A percentile compares a stretch with the other conserved stretches of the same genome.
phyloP scores from a whole-genome alignment of 1,140 invertebrate genomes.

The Macrotrachela quadricornifera region DNA sequence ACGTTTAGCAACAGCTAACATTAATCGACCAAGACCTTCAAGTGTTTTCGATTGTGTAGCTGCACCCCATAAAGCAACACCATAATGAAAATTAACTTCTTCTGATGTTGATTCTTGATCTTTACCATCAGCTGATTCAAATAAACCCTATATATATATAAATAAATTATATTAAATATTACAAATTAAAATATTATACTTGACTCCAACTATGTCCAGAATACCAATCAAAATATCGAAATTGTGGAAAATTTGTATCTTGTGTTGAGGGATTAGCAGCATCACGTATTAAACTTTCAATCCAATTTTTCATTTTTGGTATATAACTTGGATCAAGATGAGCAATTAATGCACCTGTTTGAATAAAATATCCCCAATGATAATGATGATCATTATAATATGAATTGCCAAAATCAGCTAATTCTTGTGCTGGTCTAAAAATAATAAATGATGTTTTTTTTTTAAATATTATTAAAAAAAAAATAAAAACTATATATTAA shows the following conservation, averaged over 20 bases:
- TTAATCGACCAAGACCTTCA: background rate
- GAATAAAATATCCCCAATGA: slow-evolving; percentile 5
- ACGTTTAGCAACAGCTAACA: background rate
- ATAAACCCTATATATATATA: background rate
- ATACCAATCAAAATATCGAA: too few species aligned
- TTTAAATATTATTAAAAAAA: background rate
- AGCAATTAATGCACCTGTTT: background rate
- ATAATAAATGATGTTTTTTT: too few species aligned
- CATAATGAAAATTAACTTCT: background rate
- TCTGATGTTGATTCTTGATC: slow-evolving; percentile 7
- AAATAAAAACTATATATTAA: background rate
- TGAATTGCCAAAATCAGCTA: slow-evolving; percentile 4
- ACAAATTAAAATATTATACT: too few species aligned
- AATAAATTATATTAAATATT: background rate
- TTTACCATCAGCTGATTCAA: slow-evolving; percentile 2
- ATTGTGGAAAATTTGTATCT: too few species aligned
- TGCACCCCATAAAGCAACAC: background rate
- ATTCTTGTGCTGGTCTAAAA: background rate
- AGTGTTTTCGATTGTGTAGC: background rate
- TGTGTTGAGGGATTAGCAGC: too few species aligned
- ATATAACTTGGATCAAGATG: slow-evolving; percentile 1
- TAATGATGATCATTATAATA: slow-evolving; percentile 9
- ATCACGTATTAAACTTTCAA: too few species aligned
- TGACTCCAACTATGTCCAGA: too few species aligned
- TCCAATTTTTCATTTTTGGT: background rate